Base-by-base conservation (phyloP, 1,140 invertebrate species). In the Periplaneta americana region DNA sequence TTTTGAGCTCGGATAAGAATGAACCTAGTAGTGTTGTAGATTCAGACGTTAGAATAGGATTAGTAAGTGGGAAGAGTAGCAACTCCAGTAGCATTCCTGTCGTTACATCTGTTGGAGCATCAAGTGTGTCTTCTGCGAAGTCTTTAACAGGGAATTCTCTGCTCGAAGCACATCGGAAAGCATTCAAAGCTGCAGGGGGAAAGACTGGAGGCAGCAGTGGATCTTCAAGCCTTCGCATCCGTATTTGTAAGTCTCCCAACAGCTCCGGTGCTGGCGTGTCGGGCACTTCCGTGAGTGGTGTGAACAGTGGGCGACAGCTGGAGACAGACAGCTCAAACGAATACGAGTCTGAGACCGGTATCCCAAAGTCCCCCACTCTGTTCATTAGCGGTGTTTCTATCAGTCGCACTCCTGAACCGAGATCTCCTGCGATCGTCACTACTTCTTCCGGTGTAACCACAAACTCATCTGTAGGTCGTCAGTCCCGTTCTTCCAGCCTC, bases 361-460 rank as follows among this genome's bases (percentile, higher is more conserved):
- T 92, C 74, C 91, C 91, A 11, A 91, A 91, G 85, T 91, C 91
- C 6, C 91, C 91, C 10, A 92, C 90, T 0, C 85, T 92, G 18
- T 91, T 90, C 84, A 92, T 92, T 80, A 91, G 90, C 34, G 91
- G 91, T n/a, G 90, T 92, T n/a, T 91, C 91, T 1, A 92, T 92
- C 81, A 90, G 88, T 36, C 86, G 91, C 34, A 91, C 90, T 11
- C 90, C 90, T 10, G 90, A 91, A 86, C 87, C 89, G n/a, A 88
- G 88, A 85, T 88, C 87, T 15, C 88, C 89, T 34, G 87, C 88
- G n/a, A 85, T 87, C 28, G 85, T 84, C 28, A 78, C 86, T 18
- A 86, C 86, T 37, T 75, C 66, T 11, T 57, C 82, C 28, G 82
- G 75, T 48, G 17, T 1, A 1, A 48, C 48, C 36, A 66, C 37